Percentiles rank a stretch among this genome's conserved stretches.
These are phyloP conservation scores for Cydia fagiglandana DNA, from an alignment of 1,140 invertebrate species.

Conservation along the genomic window DNA sequence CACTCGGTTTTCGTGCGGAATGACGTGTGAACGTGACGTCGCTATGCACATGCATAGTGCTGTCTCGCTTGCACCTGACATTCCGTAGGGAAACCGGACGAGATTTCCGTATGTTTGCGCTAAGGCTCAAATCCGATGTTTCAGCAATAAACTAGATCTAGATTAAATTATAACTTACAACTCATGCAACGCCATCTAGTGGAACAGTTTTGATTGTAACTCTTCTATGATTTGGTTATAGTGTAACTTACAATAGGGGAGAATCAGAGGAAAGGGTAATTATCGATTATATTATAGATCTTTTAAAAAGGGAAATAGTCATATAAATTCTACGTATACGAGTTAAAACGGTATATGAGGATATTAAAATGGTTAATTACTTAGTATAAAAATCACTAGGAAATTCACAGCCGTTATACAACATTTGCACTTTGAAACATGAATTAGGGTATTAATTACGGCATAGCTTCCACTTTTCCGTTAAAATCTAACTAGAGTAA, in stretches of 20 bases:
- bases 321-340: conserved; percentile 3
- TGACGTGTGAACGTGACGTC: no score
- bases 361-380: conserved; percentile 27
- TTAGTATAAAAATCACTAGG: conserved; percentile 42
- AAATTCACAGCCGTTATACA: conserved; percentile 55
- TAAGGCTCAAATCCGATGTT: no score
- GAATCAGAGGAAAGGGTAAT: neutral
- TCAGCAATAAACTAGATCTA: no score
- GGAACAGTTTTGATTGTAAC: no score
- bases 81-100: no score
- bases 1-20: no score
- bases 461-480: neutral
- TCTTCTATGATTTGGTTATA: no score
- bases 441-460: conserved; percentile 7
- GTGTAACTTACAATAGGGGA: neutral
- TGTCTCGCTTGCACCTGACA: no score
- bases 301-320: neutral
- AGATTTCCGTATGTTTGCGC: no score
- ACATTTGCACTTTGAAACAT: conserved; percentile 50
- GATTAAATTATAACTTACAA: no score
- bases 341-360: conserved; percentile 12
- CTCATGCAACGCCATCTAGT: no score
- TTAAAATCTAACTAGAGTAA: neutral
- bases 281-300: neutral
- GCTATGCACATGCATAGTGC: no score